These are phyloP conservation scores for Siphlonurus alternatus DNA, from an alignment of 2,888 invertebrate species.

Conservation along the genomic window DNA sequence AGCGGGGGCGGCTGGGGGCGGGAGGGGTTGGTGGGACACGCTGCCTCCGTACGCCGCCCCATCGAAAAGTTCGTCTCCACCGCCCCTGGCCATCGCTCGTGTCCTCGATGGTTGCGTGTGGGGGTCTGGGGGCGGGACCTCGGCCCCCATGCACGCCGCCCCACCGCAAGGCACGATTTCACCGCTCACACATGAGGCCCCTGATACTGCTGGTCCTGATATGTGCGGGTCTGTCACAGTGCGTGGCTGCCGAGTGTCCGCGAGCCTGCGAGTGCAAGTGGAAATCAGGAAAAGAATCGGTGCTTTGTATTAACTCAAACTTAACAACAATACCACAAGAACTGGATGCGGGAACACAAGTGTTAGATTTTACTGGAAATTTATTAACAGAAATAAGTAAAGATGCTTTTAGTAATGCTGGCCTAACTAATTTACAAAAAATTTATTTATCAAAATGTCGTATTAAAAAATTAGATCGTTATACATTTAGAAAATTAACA, in stretches of 20 bases:
- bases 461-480: constrained; percentile 47
- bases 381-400: constrained; percentile 45
- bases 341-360: constrained; percentile 58
- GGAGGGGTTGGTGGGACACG: no score
- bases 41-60: background rate
- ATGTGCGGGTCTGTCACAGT: constrained; percentile 28
- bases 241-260: constrained; percentile 44
- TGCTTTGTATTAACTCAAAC: constrained; percentile 59
- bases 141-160: background rate
- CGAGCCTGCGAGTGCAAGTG: constrained; percentile 73
- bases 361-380: constrained; percentile 62
- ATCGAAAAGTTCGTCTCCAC: background rate
- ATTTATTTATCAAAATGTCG: constrained; percentile 56
- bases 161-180: background rate
- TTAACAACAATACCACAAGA: constrained; percentile 54
- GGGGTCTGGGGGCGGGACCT: no score
- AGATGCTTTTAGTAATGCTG: constrained; percentile 56
- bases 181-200: background rate
- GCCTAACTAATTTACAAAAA: constrained; percentile 63
- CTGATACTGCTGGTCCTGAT: constrained; percentile 3
- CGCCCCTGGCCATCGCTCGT: background rate
- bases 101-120: background rate
- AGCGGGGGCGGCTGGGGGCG: background rate
- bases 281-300: constrained; percentile 75
- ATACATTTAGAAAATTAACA: constrained; percentile 58